Conservation (phyloP, 2,888 invertebrate species). For the Furcula furcula region DNA sequence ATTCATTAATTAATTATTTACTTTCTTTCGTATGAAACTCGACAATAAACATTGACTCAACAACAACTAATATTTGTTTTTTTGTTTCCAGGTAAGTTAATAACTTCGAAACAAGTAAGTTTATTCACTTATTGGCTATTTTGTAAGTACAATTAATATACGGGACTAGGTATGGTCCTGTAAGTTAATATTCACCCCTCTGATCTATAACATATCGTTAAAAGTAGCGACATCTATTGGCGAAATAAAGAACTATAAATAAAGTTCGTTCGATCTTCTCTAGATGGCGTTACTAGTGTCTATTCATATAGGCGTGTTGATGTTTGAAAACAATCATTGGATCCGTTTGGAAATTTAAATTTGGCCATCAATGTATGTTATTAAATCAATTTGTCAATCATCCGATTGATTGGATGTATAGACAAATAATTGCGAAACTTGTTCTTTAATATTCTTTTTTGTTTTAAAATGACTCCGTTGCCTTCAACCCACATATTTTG, state of each 20-base stretch:
- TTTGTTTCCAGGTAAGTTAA: slow-evolving; percentile 57
- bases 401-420: slow-evolving; percentile 21
- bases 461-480: slow-evolving; percentile 8
- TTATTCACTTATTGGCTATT: no score
- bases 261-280: slow-evolving; percentile 35
- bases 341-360: slow-evolving; percentile 8
- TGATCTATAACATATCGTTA: slow-evolving; percentile 7
- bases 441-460: slow-evolving; percentile 26
- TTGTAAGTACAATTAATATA: no score
- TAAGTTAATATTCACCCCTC: slow-evolving; percentile 44
- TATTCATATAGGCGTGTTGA: slow-evolving; percentile 5
- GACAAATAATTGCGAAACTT: slow-evolving; percentile 22
- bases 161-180: no score
- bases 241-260: slow-evolving; percentile 23
- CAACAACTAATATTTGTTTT: slow-evolving; percentile 15
- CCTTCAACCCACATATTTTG: slow-evolving; percentile 26
- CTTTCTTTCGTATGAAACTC: no score
- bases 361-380: slow-evolving; percentile 18
- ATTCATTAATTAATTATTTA: no score
- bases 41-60: no score
- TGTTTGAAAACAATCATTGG: slow-evolving; percentile 3
- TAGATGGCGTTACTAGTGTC: slow-evolving; percentile 45
- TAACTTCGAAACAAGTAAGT: slow-evolving; percentile 33
- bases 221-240: slow-evolving; percentile 53
- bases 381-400: slow-evolving; percentile 13